phyloP scores from a whole-genome alignment of 2,888 invertebrate genomes.

The Chironomus riparius region DNA sequence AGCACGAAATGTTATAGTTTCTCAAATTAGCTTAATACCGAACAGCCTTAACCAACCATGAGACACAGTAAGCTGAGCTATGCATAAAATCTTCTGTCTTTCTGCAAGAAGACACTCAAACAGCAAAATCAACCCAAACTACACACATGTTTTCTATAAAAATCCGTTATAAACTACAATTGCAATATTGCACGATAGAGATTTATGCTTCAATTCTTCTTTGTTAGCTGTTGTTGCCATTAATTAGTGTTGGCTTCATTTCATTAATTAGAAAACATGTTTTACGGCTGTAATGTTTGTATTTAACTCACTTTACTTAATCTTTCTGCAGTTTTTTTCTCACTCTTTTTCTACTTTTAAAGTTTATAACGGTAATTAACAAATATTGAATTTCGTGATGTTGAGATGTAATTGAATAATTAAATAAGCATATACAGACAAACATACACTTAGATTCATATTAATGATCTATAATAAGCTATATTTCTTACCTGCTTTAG shows the following conservation, averaged over 20 bases:
- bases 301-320: background rate
- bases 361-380: conserved; percentile 7
- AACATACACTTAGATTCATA: too few species aligned
- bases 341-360: background rate
- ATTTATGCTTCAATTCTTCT: conserved; percentile 22
- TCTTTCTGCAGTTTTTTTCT: too few species aligned
- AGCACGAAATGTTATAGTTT: too few species aligned
- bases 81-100: too few species aligned
- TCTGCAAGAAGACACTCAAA: too few species aligned
- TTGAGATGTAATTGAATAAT: background rate
- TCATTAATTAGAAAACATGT: conserved; percentile 27
- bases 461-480: too few species aligned
- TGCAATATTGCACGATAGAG: background rate
- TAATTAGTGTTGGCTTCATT: conserved; percentile 24
- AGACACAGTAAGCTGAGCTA: too few species aligned
- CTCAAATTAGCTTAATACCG: too few species aligned
- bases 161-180: background rate
- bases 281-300: conserved; percentile 19
- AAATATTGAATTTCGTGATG: conserved; percentile 12
- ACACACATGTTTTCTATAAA: too few species aligned
- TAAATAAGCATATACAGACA: background rate
- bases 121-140: too few species aligned
- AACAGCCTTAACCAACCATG: too few species aligned
- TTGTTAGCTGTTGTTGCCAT: conserved; percentile 7
- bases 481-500: too few species aligned